Base-by-base conservation (phyloP, 2,797 vertebrate genomes). In the Ataeniobius toweri region DNA sequence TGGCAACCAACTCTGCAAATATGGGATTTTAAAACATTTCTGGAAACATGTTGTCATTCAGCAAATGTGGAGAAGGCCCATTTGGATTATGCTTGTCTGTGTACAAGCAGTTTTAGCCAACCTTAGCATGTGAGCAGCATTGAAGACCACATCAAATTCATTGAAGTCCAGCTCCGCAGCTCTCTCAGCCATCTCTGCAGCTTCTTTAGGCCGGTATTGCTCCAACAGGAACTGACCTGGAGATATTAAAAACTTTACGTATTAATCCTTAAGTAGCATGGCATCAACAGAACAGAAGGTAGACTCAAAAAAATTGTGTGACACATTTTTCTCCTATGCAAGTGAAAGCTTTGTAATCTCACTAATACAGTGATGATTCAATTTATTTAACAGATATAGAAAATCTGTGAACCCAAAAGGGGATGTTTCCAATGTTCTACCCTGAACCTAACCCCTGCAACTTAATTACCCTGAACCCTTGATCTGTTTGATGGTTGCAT, bases 121-220 rank as follows among this genome's bases (percentile, higher is more conserved):
- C 98, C 98, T 97, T 90, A 99, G 97, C 97, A 99, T 99, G 88
- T 99, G 98, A 36, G 98, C 98, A 48, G 98, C 98, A 13, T 97
- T 99, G 95, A 99, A 99, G 84, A 99, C 97, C 80, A 99, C 97
- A n/a, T 99, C 98, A 75, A 99, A 99, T 88, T 99, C 98, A 0
- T 82, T 94, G 85, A 93, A 94, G 91, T 99, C 98, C 68, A 98
- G 89, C 83, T 97, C 95, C 1, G 97, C 97, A 0, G 98, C 98
- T 84, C 95, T 96, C 91, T 97, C 97, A 10, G 98, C 98, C 97
- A 99, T 98, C 90, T 96, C 96, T 4, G 98, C 97, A 14, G 98
- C 98, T 95, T 99, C 97, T 73, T 92, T 85, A 7, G 97, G 91
- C 71, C 98, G 97, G 10, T 96, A 95, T 90, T 98, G 97, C 93